Conservation (phyloP, 2,888 invertebrate genomes). For the Stenurella melanura region DNA sequence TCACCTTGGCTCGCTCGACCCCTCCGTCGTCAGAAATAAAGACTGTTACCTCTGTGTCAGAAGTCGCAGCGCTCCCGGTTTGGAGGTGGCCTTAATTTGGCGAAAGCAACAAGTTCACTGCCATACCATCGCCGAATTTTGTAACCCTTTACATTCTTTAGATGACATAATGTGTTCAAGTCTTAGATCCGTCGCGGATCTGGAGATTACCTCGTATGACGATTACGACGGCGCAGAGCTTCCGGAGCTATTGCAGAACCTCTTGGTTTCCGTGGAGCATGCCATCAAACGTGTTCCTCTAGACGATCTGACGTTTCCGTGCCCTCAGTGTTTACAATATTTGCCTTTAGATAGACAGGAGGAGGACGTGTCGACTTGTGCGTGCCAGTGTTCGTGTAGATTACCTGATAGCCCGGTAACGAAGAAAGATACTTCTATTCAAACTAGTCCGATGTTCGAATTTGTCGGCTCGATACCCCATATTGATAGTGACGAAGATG, state of each 20-base stretch:
- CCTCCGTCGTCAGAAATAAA: conserved; percentile 77
- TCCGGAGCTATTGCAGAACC: conserved; percentile 79
- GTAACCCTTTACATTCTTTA: conserved; percentile 62
- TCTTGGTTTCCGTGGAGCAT: conserved; percentile 81
- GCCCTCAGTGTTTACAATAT: conserved; percentile 74
- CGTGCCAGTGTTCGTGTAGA: conserved; percentile 70
- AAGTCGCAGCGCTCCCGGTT: conserved; percentile 50
- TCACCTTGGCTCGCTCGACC: conserved; percentile 79
- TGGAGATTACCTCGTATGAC: conserved; percentile 67
- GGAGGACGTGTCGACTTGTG: conserved; percentile 65
- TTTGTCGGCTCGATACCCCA: conserved; percentile 82
- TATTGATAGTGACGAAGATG: conserved; percentile 84
- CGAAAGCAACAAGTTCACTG: conserved; percentile 66
- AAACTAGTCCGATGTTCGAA: conserved; percentile 78
- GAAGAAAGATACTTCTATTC: conserved; percentile 72
- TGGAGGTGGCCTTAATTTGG: conserved; percentile 69
- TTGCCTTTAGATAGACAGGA: conserved; percentile 70
- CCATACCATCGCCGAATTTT: conserved; percentile 69
- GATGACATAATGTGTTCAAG: conserved; percentile 71
- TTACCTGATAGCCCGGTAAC: conserved; percentile 66
- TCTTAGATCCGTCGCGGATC: conserved; percentile 66
- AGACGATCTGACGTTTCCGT: conserved; percentile 80
- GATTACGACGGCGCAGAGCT: conserved; percentile 75
- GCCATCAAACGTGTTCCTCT: conserved; percentile 80
- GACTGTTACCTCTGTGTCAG: conserved; percentile 81